Base-by-base conservation (phyloP, 1,140 invertebrate genomes). In the Trachelipus rathkii region DNA sequence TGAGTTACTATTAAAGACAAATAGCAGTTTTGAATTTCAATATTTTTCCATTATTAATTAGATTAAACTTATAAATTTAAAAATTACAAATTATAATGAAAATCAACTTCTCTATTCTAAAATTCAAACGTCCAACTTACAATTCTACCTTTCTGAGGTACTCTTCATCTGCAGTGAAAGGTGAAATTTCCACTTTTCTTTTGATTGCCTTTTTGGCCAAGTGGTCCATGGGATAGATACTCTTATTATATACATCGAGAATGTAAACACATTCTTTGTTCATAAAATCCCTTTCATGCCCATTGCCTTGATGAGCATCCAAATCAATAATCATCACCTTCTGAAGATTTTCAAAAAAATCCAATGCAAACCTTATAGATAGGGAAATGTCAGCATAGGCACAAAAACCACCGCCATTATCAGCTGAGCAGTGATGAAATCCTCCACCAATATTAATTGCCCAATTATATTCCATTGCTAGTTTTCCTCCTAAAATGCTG, bases 231-330 rank as follows among this genome's bases (percentile, higher is more conserved):
- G 94, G 94, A 84, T 94, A 95, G 74, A 95, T 93, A 44, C 87
- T 84, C 72, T 88, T 86, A 85, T 96, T 96, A 84, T 93, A 96
- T 79, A 95, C 89, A 84, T 95, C 94, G 87, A 95, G 86, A 80
- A 95, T 95, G 83, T 92, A 95, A 7, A 95, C 90, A 73, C 83
- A 80, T 11, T 85, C 81, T 75, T 91, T 88, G 66, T 89, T 82
- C 70, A 89, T 87, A 84, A 95, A 94, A 84, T 95, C 94, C 7
- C 88, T 87, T 82, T 92, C 91, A 85, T 95, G 92, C 0, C 94
- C 94, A 86, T 95, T 95, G 10, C 94, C 94, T 90, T 92, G 90
- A 87, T 96, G 94, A 44, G 93, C 93, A 87, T 95, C 93, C 82
- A 95, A 87, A 85, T 96, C 94, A 21, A 95, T 88, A 82, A 96